These are phyloP conservation scores for Myotis yumanensis DNA, from an alignment of 2,113 vertebrate species.

Conservation along the genomic window DNA sequence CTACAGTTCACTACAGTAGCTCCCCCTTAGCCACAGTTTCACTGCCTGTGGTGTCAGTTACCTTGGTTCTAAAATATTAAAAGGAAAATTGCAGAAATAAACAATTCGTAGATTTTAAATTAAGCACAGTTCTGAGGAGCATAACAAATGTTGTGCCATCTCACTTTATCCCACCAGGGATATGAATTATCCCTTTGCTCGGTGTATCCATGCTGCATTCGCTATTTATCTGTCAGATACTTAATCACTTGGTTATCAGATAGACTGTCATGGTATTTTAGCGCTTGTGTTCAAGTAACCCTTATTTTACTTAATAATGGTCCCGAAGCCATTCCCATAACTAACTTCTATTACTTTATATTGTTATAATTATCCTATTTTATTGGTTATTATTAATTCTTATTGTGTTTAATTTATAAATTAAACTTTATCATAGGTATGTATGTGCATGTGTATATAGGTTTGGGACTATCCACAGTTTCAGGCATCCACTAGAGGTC, in stretches of 20 bases:
- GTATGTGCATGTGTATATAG: not conserved
- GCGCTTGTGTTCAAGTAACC: not conserved
- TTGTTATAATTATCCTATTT: not conserved
- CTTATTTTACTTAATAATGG: not conserved
- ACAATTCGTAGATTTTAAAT: not conserved
- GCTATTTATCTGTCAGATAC: not conserved
- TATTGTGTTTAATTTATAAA: not conserved
- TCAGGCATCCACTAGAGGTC: not conserved
- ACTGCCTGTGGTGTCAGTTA: not conserved
- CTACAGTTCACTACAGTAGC: not conserved
- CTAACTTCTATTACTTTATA: not conserved
- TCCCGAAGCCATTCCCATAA: not conserved
- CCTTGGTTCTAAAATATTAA: not conserved
- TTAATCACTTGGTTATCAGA: not conserved
- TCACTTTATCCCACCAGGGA: not conserved
- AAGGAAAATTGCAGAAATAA: not conserved
- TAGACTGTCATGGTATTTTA: not conserved
- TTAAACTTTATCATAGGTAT: not conserved
- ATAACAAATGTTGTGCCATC: not conserved
- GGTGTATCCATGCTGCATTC: not conserved
- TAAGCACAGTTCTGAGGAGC: not conserved
- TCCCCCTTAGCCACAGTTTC: not conserved
- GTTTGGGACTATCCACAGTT: no score
- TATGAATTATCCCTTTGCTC: not conserved
- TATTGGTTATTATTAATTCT: not conserved